Evolutionary conservation across 2,888 invertebrate genomes (phyloP), one percentile per base, ranked within the genome.

Genomic region (Alentia gelatinosa): DNA sequence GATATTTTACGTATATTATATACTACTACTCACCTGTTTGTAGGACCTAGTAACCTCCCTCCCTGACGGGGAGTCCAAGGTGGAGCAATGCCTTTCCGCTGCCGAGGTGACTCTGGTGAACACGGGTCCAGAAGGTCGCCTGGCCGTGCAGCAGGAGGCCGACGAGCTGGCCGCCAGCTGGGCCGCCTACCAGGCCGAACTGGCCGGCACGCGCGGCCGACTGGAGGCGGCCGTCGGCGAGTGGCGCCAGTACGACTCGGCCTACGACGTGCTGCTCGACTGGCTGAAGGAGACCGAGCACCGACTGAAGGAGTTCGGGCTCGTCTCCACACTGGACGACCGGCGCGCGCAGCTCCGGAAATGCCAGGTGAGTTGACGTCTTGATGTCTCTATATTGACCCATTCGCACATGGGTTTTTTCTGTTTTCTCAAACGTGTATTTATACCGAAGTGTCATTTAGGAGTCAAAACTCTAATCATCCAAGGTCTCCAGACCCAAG

Each of bases 91-190:
- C 63, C 97, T 97, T 92, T 96, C 97, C 90, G 97, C 98, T 12
- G 97, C 95, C 40, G 94, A 95, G 56, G 92, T 93, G 74, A 96
- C 96, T 1, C 94, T 95, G 93, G 94, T 95, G 92, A 98, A 98
- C 92, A 99, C 99, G 0, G 91, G 90, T 0, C 26, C 33, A 26
- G 79, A 68, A 5, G 92, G 91, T 26, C 35, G 88, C 9, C 63
- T 89, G 63, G 75, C 40, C 23, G 68, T 92, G 89, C 98, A 98
- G 94, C 97, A 97, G 39, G 98, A 98, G 96, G 97, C 99, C 93
- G 98, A 98, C 95, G 98, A 98, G 94, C 97, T 99, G 47, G 98
- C 98, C 96, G 97, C 97, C 91, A 98, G 98, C 94, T 99, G 99
- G 99, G 98, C 94, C 40, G 94, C 94, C 90, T 95, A 94, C 90